These are phyloP conservation scores for Hassar affinis DNA, from an alignment of 2,113 vertebrate species.

Conservation along the genomic window DNA sequence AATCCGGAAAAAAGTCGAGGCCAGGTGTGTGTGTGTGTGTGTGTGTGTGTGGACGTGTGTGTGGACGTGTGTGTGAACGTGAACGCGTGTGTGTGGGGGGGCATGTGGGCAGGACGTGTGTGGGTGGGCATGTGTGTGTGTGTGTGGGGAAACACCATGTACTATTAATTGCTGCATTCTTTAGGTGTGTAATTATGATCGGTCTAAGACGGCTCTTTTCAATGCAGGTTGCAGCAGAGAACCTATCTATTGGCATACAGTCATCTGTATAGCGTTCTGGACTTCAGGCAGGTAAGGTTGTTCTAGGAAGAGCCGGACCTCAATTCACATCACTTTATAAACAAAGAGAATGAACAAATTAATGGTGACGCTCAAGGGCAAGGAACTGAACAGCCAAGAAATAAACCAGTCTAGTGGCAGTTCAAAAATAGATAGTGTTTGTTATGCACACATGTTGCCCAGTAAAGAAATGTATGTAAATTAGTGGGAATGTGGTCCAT, in stretches of 20 bases:
- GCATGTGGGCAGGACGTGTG: too few species aligned
- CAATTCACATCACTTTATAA: background rate
- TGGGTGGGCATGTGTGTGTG: too few species aligned
- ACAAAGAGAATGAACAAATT: background rate
- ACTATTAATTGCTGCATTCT: background rate
- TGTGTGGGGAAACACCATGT: background rate
- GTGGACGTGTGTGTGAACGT: too few species aligned
- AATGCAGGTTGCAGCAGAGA: conserved; percentile 80
- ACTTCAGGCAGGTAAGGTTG: conserved; percentile 84
- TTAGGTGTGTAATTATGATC: background rate
- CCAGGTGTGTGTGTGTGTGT: conserved; percentile 66
- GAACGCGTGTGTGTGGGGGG: too few species aligned
- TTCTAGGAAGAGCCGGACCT: background rate
- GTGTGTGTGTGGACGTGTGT: too few species aligned
- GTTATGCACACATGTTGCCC: background rate
- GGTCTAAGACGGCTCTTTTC: conserved; percentile 23
- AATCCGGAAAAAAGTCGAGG: conserved; percentile 75
- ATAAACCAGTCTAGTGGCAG: background rate
- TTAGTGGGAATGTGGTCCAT: background rate
- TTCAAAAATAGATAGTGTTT: background rate
- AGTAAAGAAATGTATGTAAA: too few species aligned
- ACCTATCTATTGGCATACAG: conserved; percentile 84
- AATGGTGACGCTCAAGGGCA: background rate
- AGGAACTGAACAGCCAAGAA: background rate
- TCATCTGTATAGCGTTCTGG: conserved; percentile 84